A percentile compares a stretch with the other conserved stretches of the same genome.
phyloP scores from a whole-genome alignment of 2,797 vertebrate genomes.

The Etheostoma nigrum region DNA sequence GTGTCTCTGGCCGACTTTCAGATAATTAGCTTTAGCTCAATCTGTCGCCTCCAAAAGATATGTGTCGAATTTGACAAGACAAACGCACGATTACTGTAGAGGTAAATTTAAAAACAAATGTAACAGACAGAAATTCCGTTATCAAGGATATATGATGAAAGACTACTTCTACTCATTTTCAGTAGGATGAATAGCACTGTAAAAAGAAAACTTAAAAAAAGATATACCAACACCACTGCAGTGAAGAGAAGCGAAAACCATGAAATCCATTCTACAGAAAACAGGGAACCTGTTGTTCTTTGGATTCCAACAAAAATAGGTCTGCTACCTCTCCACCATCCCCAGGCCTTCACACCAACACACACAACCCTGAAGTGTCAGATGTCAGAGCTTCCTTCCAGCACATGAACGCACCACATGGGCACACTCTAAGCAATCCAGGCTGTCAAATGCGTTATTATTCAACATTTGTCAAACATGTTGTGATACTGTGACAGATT shows the following conservation, averaged over 20 bases:
- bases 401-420: background rate
- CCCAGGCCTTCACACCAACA: background rate
- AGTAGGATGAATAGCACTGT: background rate
- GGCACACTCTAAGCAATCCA: background rate
- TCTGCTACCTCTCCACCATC: background rate
- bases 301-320: background rate
- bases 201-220: background rate
- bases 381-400: background rate
- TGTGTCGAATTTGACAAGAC: too few species aligned
- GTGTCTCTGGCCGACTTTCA: too few species aligned
- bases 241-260: background rate
- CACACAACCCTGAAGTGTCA: background rate
- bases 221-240: background rate
- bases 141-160: too few species aligned
- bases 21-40: too few species aligned
- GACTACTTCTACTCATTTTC: too few species aligned
- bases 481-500: conserved; percentile 2
- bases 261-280: background rate
- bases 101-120: too few species aligned
- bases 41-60: too few species aligned
- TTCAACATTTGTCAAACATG: background rate
- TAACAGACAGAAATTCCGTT: too few species aligned
- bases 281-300: background rate
- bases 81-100: too few species aligned
- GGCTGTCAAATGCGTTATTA: background rate